A percentile compares a stretch with the other conserved stretches of the same genome.
These are phyloP conservation scores for Anoncus sp. DNA, from an alignment of 2,888 invertebrate species.

Conservation along the genomic window DNA sequence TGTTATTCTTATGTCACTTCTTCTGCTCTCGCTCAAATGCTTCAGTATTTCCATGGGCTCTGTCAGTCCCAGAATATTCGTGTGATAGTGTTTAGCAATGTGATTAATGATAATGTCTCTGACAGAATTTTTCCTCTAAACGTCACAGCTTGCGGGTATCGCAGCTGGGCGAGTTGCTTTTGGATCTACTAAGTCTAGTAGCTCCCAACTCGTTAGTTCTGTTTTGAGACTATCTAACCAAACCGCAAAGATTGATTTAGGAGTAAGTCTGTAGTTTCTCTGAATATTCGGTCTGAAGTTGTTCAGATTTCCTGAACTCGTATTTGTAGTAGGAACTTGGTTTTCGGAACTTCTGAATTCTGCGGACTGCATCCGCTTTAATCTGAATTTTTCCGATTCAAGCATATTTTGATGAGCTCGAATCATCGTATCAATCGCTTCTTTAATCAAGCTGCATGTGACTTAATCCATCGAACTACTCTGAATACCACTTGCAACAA, in stretches of 20 bases:
- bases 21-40: constrained; percentile 53
- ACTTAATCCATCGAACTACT: too few relatives aligned
- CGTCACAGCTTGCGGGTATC: constrained; percentile 18
- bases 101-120: constrained; percentile 60
- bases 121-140: constrained; percentile 59
- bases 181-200: constrained; percentile 55
- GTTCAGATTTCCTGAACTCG: too few relatives aligned
- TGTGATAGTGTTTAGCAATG: constrained; percentile 59
- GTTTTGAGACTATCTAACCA: constrained; percentile 62
- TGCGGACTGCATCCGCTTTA: too few relatives aligned
- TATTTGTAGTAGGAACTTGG: too few relatives aligned
- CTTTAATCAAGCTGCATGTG: constrained; percentile 18
- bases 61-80: constrained; percentile 58
- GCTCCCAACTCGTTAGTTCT: constrained; percentile 56
- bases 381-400: constrained; percentile 14
- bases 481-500: too few relatives aligned
- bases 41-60: constrained; percentile 55
- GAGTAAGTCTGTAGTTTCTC: constrained; percentile 55
- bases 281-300: constrained; percentile 26
- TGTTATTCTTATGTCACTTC: constrained; percentile 54
- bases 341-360: too few relatives aligned
- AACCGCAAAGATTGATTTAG: constrained; percentile 57
- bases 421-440: constrained; percentile 23
- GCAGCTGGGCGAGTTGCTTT: constrained; percentile 42
- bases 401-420: constrained; percentile 26